Percentiles rank a stretch among this genome's conserved stretches.
Evolutionary conservation across 2,888 invertebrate genomes (phyloP).

Genomic region (Hemithea aestivaria): DNA sequence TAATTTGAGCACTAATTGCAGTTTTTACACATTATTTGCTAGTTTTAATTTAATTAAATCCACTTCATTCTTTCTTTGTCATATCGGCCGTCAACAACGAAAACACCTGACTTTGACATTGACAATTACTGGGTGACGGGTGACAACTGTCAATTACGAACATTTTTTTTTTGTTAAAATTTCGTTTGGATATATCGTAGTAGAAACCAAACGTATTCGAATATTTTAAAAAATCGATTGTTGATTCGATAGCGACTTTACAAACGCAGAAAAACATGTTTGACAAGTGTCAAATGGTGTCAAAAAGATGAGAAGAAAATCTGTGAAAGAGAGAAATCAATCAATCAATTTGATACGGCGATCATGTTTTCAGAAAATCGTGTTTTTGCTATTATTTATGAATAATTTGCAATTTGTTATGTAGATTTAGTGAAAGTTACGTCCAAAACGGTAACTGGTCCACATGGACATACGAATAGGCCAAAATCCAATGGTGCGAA

Average conservation of each 20-base stretch:
- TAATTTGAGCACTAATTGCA: slow-evolving; percentile 19
- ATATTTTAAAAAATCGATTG: no score
- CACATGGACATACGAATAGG: no score
- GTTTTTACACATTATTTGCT: slow-evolving; percentile 36
- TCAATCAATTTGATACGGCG: neutral
- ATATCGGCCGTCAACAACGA: slow-evolving; percentile 20
- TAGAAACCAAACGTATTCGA: no score
- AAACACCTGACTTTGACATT: slow-evolving; percentile 55
- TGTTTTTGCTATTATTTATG: slow-evolving; percentile 5
- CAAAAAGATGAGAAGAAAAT: no score
- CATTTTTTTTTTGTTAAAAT: slow-evolving; percentile 43
- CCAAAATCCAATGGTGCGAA: slow-evolving; percentile 11
- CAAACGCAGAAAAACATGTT: no score
- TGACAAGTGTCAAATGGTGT: no score
- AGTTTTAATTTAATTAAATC: slow-evolving; percentile 39
- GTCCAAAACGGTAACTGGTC: no score
- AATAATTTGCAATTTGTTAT: neutral
- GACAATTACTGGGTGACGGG: no score
- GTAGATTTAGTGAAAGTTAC: no score
- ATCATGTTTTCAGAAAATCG: slow-evolving; percentile 3
- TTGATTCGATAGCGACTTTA: no score
- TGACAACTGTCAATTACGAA: no score
- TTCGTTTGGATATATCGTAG: slow-evolving; percentile 9
- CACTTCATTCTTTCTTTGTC: slow-evolving; percentile 36
- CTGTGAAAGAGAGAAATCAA: no score